A percentile compares a stretch with the other conserved stretches of the same genome.
These are phyloP conservation scores for Eulemur rufifrons DNA, from an alignment of 2,113 vertebrate species.

Conservation along the genomic window DNA sequence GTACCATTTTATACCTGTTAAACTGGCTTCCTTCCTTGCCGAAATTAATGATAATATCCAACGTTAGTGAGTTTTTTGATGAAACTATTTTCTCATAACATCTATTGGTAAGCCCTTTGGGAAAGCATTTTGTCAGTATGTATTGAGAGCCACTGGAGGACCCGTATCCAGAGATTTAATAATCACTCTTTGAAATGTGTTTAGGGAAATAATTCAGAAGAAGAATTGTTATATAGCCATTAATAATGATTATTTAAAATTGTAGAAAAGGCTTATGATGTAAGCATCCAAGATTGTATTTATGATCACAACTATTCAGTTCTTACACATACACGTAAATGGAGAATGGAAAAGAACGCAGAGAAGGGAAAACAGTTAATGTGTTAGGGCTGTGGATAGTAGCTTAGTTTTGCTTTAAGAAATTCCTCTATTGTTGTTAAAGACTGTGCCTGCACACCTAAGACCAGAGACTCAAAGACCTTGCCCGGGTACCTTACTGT, in stretches of 20 bases:
- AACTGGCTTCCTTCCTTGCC: not conserved
- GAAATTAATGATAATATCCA: not conserved
- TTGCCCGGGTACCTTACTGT: not conserved
- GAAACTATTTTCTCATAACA: not conserved
- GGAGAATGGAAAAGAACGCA: not conserved
- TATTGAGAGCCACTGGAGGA: not conserved
- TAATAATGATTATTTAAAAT: not conserved
- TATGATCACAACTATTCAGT: not conserved
- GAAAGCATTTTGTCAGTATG: not conserved
- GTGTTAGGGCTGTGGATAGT: not conserved
- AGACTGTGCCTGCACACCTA: not conserved
- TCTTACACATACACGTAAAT: not conserved
- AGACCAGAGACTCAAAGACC: not conserved
- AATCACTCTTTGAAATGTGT: not conserved
- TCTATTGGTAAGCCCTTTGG: not conserved
- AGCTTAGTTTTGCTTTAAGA: not conserved
- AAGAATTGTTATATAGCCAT: not conserved
- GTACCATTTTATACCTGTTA: not conserved
- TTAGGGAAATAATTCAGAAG: conserved; percentile 14
- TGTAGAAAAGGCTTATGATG: not conserved
- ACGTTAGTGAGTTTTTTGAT: not conserved
- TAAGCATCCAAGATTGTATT: not conserved
- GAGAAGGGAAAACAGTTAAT: not conserved
- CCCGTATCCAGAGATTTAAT: not conserved
- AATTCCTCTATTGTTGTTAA: not conserved